phyloP scores from a whole-genome alignment of 2,888 invertebrate species.

The Drosophila stalkeri region DNA sequence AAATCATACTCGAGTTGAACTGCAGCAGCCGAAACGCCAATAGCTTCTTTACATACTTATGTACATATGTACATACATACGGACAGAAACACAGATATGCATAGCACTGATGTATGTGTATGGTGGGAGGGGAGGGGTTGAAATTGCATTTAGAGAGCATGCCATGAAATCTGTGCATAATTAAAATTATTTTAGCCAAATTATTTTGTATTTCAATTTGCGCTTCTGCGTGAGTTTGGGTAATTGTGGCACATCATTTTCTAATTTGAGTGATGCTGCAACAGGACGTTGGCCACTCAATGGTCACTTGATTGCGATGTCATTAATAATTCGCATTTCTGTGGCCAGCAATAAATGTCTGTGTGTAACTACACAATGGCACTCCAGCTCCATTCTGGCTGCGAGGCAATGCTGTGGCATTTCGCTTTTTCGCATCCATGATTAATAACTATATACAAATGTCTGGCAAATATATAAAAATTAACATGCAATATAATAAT shows the following conservation, averaged over 20 bases:
- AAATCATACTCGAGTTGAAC: conserved; percentile 61
- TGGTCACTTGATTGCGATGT: conserved; percentile 30
- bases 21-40: conserved; percentile 40
- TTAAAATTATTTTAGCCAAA: conserved; percentile 63
- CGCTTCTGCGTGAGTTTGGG: conserved; percentile 21
- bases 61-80: background rate
- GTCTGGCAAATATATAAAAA: conserved; percentile 50
- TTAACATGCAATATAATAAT: conserved; percentile 38
- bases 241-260: conserved; percentile 25
- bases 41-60: background rate
- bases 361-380: conserved; percentile 41
- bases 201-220: conserved; percentile 57
- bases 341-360: background rate
- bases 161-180: conserved; percentile 61
- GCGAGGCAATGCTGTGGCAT: conserved; percentile 3
- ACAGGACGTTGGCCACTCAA: conserved; percentile 25
- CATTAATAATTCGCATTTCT: conserved; percentile 54
- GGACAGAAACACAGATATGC: background rate
- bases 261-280: conserved; percentile 43
- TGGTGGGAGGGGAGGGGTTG: background rate
- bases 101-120: background rate
- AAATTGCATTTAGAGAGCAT: conserved; percentile 28
- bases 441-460: conserved; percentile 45
- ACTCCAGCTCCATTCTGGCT: background rate
- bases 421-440: conserved; percentile 44